phyloP scores from a whole-genome alignment of 2,797 vertebrate species.

The Cyprinodon diabolis region DNA sequence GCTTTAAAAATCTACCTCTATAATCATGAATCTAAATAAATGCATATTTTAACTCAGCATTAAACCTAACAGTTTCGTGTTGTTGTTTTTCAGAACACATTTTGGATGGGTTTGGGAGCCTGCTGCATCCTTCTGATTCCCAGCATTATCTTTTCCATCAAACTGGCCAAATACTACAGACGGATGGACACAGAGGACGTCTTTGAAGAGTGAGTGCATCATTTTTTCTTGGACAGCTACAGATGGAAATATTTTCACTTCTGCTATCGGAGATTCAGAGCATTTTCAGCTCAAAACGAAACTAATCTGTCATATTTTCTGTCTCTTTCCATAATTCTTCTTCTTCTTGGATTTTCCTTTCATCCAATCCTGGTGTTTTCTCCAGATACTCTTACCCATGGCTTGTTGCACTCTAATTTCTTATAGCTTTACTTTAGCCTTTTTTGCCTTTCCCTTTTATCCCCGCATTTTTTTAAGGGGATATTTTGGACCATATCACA shows the following conservation, averaged over 20 bases:
- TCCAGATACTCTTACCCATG: conserved; percentile 63
- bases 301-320: conserved; percentile 42
- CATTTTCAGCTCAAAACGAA: conserved; percentile 26
- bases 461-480: conserved; percentile 20
- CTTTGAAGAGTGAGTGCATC: conserved; percentile 92
- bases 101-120: conserved; percentile 96
- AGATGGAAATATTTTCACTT: neutral
- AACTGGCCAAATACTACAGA: conserved; percentile 90
- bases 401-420: conserved; percentile 65
- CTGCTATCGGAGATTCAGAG: conserved; percentile 10
- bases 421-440: conserved; percentile 12
- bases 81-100: conserved; percentile 86
- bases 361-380: conserved; percentile 42
- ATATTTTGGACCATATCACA: conserved; percentile 21
- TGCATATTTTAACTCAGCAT: neutral
- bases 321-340: conserved; percentile 30
- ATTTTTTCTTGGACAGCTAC: neutral
- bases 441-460: conserved; percentile 15
- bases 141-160: conserved; percentile 89
- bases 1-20: neutral
- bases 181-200: conserved; percentile 98
- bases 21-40: neutral
- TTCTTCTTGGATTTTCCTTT: conserved; percentile 22
- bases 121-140: conserved; percentile 90
- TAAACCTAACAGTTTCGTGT: neutral